Conservation (phyloP, 2,888 invertebrate genomes). For the Cheilosia soror region DNA sequence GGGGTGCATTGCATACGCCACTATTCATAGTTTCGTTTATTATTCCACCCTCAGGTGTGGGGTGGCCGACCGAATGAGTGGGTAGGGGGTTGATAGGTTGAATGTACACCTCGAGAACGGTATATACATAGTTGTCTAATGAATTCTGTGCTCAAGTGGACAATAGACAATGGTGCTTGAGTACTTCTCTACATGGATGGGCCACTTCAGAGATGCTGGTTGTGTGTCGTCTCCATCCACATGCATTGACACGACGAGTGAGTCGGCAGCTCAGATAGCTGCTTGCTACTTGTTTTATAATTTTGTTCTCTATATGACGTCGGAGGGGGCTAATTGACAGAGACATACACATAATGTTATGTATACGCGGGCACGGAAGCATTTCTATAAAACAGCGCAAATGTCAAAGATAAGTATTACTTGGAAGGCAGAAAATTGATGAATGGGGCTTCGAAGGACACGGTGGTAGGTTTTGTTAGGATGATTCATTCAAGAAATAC, state of each 20-base stretch:
- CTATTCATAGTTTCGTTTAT: slow-evolving; percentile 28
- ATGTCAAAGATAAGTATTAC: neutral
- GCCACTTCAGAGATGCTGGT: slow-evolving; percentile 5
- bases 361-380: slow-evolving; percentile 4
- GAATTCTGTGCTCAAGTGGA: slow-evolving; percentile 68
- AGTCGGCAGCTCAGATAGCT: slow-evolving; percentile 25
- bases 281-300: slow-evolving; percentile 28
- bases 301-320: slow-evolving; percentile 45
- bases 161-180: slow-evolving; percentile 64
- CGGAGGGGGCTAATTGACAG: slow-evolving; percentile 33
- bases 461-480: too few species aligned
- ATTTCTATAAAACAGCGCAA: slow-evolving; percentile 18
- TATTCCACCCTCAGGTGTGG: slow-evolving; percentile 39
- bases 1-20: neutral
- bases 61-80: slow-evolving; percentile 12
- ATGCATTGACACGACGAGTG: slow-evolving; percentile 68
- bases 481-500: too few species aligned
- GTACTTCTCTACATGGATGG: slow-evolving; percentile 19
- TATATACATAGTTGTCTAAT: slow-evolving; percentile 39
- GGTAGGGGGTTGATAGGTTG: slow-evolving; percentile 23
- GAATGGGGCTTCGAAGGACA: too few species aligned
- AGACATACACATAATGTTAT: neutral
- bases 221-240: slow-evolving; percentile 18
- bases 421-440: too few species aligned
- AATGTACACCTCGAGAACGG: slow-evolving; percentile 35